Base-by-base conservation (phyloP, 2,888 invertebrate genomes). In the Eristalis arbustorum region DNA sequence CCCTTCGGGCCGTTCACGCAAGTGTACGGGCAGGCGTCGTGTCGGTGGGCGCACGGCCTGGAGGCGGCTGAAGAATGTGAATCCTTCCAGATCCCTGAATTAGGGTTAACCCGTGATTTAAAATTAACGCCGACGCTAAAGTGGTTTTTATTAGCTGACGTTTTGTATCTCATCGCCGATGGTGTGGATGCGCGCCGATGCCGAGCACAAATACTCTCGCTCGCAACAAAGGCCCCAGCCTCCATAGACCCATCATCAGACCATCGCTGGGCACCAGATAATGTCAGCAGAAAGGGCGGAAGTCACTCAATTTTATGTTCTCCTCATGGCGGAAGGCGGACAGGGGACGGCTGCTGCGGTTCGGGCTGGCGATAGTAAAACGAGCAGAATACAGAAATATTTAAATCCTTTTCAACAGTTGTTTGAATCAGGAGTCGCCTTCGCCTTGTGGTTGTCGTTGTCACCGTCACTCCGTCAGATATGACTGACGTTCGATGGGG, bases 41-140 rank as follows among this genome's bases (percentile, higher is more conserved):
- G n/a, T n/a, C n/a, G n/a, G 34, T 11, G 40, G 59, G 42, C 49
- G 40, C 4, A 28, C 28, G n/a, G n/a, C 5, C 6, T 28, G 59
- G 62, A 22, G 18, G 22, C 22, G 31, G 59, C 14, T 6, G 14
- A 18, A 31, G 67, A 73, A 57, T 57, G 57, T 23, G 63, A 73
- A 73, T 73, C 68, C 68, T 73, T 68, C 57, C 69, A 73, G 76
- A 81, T 76, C 67, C 76, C 59, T 49, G 84, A 85, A 81, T 85
- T 82, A 85, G 85, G 85, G 85, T 85, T 85, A 85, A 85, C 81
- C 76, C 69, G 85, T 85, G 85, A 85, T 85, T 81, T 77, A 77
- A 81, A 85, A 85, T 81, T 81, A 85, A 81, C 81, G 85, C 73
- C 81, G 66, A 72, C 73, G 64, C 49, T 82, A 74, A 85, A 85